Conservation (phyloP, 2,797 vertebrate species). For the Meda fulgida region DNA sequence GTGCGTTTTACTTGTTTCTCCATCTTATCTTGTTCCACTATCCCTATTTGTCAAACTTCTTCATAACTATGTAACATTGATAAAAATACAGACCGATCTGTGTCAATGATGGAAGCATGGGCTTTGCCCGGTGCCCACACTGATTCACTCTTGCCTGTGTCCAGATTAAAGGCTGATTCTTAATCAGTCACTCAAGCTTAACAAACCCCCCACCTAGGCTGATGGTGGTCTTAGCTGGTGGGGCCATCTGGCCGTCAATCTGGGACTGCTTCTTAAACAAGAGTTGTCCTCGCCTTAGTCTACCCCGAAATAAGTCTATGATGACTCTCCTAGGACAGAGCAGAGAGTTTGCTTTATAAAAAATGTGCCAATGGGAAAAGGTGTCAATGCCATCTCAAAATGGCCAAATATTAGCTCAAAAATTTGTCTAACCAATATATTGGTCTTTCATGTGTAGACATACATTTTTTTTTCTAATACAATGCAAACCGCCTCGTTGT, state of each 20-base stretch:
- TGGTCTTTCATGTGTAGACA: background rate
- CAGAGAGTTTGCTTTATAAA: background rate
- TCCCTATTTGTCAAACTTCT: constrained; percentile 20
- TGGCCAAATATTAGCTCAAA: background rate
- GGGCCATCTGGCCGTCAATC: constrained; percentile 77
- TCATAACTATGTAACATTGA: background rate
- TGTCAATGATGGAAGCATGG: background rate
- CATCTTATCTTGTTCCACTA: background rate
- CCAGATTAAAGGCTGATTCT: constrained; percentile 68
- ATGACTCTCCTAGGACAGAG: constrained; percentile 20
- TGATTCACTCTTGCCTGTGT: constrained; percentile 38
- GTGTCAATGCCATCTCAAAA: background rate
- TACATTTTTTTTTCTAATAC: background rate
- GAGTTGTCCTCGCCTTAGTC: constrained; percentile 44
- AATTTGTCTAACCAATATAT: background rate
- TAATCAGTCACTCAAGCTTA: constrained; percentile 66
- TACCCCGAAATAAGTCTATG: background rate
- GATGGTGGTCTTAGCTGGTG: constrained; percentile 63
- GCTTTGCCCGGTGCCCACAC: constrained; percentile 12
- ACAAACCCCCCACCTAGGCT: constrained; percentile 39
- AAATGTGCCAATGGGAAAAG: background rate
- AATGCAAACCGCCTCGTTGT: background rate
- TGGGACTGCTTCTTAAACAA: constrained; percentile 55
- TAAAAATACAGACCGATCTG: constrained; percentile 24
- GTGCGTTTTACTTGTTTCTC: background rate